These are phyloP conservation scores for Chirona hameri DNA, from an alignment of 2,888 invertebrate species.

Conservation along the genomic window DNA sequence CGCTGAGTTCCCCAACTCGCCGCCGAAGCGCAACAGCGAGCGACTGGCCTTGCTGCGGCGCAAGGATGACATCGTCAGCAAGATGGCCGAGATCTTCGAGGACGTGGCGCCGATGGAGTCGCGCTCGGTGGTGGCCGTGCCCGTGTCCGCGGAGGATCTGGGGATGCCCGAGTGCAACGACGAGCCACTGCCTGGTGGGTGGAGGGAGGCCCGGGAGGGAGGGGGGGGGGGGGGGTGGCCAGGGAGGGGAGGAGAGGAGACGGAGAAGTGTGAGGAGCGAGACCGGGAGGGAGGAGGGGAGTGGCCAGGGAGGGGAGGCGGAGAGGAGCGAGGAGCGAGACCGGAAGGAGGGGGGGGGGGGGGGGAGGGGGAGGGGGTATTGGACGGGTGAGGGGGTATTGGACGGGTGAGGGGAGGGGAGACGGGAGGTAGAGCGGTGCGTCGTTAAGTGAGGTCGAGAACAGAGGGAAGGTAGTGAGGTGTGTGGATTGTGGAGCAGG, in stretches of 20 bases:
- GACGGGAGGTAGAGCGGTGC: too few species aligned
- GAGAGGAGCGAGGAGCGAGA: too few species aligned
- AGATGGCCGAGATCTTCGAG: conserved; percentile 24
- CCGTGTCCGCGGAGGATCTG: background rate
- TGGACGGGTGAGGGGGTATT: too few species aligned
- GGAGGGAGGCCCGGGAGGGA: background rate
- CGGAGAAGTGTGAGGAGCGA: background rate
- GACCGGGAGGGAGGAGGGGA: too few species aligned
- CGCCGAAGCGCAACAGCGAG: conserved; percentile 22
- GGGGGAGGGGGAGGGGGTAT: too few species aligned
- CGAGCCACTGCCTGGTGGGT: background rate
- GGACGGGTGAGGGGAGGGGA: too few species aligned
- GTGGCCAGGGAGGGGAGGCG: too few species aligned
- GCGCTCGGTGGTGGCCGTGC: conserved; percentile 23
- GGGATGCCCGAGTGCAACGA: background rate
- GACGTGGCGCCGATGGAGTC: conserved; percentile 24
- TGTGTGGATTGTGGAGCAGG: too few species aligned
- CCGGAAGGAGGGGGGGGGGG: too few species aligned
- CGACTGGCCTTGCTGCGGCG: background rate
- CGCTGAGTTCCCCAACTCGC: background rate
- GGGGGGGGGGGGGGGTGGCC: background rate
- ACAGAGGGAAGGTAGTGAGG: too few species aligned
- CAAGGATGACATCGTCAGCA: conserved; percentile 24
- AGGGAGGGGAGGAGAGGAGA: background rate
- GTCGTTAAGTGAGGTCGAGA: too few species aligned